Evolutionary conservation across 1,140 invertebrate species (phyloP), one percentile per base, ranked within the genome.

Genomic region (Euglossa dilemma): DNA sequence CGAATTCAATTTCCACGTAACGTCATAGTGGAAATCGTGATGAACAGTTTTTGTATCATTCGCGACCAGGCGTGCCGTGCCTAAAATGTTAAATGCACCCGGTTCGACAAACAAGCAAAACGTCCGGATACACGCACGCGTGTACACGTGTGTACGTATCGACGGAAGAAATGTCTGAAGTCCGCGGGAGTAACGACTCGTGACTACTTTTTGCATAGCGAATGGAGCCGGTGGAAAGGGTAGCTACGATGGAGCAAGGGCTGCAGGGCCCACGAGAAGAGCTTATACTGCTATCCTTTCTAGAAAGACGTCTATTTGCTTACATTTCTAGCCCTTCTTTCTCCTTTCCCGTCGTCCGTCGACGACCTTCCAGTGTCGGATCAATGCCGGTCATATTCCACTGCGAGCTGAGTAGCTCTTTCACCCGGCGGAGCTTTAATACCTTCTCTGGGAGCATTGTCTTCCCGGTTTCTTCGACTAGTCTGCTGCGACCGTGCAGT

Each of bases 271-370:
- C 75, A 73, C 43, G 74, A 77, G 83, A 76, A 84, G 74, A 85
- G 80, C 79, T 75, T 72, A 88, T 67, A 56, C 50, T 61, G 54
- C 59, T 79, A 86, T 81, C 79, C 81, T 85, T 83, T 83, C 79
- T 36, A 36, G 76, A 86, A 85, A 85, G 87, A 91, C 89, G 85
- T 85, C 88, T 90, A 91, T 91, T 91, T 91, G 90, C 90, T 91
- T 90, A 90, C 88, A 90, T 90, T 90, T 85, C 85, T 50, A 78
- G 78, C 81, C 81, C 72, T 85, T 36, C 70, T 84, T 80, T 83
- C 57, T 74, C 25, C 66, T 52, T 87, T 73, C 20, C 47, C 61
- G 52, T 78, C 66, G 61, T 77, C 83, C 20, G 70, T 36, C 81
- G 36, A 12, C 50, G 52, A 52, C 73, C 77, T 73, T 66, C 69